Conservation (phyloP, 2,113 vertebrate species). For the Myrmecobius fasciatus region DNA sequence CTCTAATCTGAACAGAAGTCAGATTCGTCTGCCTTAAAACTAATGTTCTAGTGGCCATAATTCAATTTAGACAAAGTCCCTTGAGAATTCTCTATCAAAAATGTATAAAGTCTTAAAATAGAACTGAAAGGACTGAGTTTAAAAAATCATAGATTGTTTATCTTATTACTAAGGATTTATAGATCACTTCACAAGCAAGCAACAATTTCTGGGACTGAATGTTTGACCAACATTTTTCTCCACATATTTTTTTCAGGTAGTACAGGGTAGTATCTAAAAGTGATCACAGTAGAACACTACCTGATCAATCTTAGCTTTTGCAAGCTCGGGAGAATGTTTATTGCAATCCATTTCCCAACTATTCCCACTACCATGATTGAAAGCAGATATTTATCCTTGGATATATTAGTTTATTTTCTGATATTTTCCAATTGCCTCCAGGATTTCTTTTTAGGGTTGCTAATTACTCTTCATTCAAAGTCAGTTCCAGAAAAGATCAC, state of each 20-base stretch:
- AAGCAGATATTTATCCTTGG: not conserved
- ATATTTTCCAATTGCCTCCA: not conserved
- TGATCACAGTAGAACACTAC: slow-evolving; percentile 4
- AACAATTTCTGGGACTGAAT: slow-evolving; percentile 50
- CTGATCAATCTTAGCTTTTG: slow-evolving; percentile 6
- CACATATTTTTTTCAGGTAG: slow-evolving; percentile 18
- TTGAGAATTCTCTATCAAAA: slow-evolving; percentile 23
- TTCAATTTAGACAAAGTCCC: slow-evolving; percentile 51
- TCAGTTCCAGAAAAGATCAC: not conserved
- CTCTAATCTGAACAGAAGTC: slow-evolving; percentile 28
- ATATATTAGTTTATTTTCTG: not conserved
- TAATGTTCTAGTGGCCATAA: slow-evolving; percentile 15
- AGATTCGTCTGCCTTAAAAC: slow-evolving; percentile 8
- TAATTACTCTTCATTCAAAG: not conserved
- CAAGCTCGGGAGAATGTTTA: not conserved
- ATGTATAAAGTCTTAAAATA: slow-evolving; percentile 8
- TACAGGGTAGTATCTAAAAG: slow-evolving; percentile 24
- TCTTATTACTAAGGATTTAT: slow-evolving; percentile 19
- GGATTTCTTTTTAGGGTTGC: not conserved
- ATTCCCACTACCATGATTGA: not conserved
- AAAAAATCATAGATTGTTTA: slow-evolving; percentile 8
- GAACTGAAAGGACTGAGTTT: slow-evolving; percentile 41
- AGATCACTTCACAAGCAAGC: not conserved
- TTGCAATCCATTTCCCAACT: not conserved
- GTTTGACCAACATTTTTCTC: slow-evolving; percentile 33